Evolutionary conservation across 1,140 invertebrate species (phyloP), one percentile per base, ranked within the genome.

Genomic region (Cydia splendana): DNA sequence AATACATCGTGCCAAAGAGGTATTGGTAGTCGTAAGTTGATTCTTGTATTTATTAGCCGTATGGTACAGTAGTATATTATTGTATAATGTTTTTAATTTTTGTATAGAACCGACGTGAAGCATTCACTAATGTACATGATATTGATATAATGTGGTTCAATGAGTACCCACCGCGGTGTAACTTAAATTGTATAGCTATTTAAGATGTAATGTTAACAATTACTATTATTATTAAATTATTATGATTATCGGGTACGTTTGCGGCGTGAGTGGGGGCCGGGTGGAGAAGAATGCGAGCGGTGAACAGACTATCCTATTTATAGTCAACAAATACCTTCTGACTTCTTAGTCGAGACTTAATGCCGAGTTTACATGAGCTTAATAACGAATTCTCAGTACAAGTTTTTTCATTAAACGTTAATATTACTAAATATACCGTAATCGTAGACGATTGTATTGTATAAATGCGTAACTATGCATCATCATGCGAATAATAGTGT

Each of bases 41-140:
- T 90, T 91, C 90, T 92, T 90, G 88, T 92, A 91, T 85, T 87
- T 87, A 87, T 85, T 91, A 93, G 91, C 77, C 90, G 83, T 93
- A 93, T 89, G 80, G 86, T 93, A 93, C 87, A 79, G 88, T 93
- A 93, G 90, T 83, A 88, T 83, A 88, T 83, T 89, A 91, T 84
- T 88, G 87, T 91, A 87, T 89, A 90, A 92, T 88, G 88, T 93
- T 92, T 93, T 93, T 91, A 92, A 91, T 93, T 93, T 93, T 93
- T 93, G 90, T 93, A 93, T 93, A 93, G 91, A 90, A 91, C 86
- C 78, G 81, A 81, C 84, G 87, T 88, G 86, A 83, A 78, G 79
- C 80, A 84, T 84, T 78, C 82, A 85, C 83, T 84, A 80, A 85
- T 92, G 89, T 92, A 91, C 67, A 71, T 71, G 38, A 71, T 71